Evolutionary conservation across 2,888 invertebrate genomes (phyloP).

Genomic region (Micoletzkya japonica): DNA sequence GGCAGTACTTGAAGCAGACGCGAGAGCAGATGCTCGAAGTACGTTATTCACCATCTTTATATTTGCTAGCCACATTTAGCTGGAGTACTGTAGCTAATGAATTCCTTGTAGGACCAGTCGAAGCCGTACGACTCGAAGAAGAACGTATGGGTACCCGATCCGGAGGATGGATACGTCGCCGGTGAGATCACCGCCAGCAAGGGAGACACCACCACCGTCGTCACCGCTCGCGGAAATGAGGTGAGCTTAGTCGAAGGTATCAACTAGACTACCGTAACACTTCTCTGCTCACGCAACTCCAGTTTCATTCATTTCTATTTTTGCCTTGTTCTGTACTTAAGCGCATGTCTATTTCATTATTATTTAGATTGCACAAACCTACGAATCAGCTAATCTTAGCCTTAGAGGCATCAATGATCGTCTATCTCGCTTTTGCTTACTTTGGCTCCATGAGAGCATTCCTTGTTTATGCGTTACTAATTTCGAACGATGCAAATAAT

Average conservation of each 20-base stretch:
- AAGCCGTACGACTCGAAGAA: slow-evolving; percentile 99
- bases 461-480: slow-evolving; percentile 5
- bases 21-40: slow-evolving; percentile 59
- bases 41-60: neutral
- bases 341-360: neutral
- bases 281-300: neutral
- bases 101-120: slow-evolving; percentile 79
- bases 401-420: too few relatives aligned
- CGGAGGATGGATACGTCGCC: slow-evolving; percentile 93
- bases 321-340: neutral
- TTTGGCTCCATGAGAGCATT: too few relatives aligned
- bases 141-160: slow-evolving; percentile 97
- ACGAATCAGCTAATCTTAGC: neutral
- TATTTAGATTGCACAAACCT: neutral
- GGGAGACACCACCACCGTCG: slow-evolving; percentile 93
- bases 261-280: neutral
- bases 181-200: slow-evolving; percentile 98
- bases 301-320: neutral
- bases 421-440: too few relatives aligned
- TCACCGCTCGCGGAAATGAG: slow-evolving; percentile 71
- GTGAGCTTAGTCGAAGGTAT: slow-evolving; percentile 34
- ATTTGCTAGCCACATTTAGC: neutral
- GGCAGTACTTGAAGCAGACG: slow-evolving; percentile 60
- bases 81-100: neutral
- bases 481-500: too few relatives aligned